These are phyloP conservation scores for Rhinopomastus cyanomelas DNA, from an alignment of 2,113 vertebrate species.

Conservation along the genomic window DNA sequence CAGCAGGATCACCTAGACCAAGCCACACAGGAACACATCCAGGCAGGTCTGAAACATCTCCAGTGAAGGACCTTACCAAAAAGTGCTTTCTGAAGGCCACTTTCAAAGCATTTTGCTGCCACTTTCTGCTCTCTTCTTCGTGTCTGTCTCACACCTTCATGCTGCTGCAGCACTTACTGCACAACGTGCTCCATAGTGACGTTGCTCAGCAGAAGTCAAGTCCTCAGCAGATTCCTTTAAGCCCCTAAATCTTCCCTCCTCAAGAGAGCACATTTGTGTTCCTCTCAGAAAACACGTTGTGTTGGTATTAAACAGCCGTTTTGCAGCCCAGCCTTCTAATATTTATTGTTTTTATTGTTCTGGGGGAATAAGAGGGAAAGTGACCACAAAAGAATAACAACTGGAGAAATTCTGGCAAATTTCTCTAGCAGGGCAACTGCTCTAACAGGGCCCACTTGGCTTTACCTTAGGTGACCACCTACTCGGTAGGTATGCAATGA, in stretches of 20 bases:
- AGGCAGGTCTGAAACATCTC: too few relatives aligned
- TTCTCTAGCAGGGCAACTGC: neutral
- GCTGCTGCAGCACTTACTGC: neutral
- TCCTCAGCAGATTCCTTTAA: neutral
- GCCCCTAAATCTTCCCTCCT: neutral
- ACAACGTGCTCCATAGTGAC: fast-evolving
- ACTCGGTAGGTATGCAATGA: conserved; percentile 67
- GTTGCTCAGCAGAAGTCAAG: neutral
- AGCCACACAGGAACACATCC: too few relatives aligned
- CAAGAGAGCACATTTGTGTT: neutral
- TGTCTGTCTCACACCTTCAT: neutral
- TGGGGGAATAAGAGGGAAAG: neutral
- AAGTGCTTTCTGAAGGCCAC: neutral
- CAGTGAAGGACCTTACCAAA: neutral
- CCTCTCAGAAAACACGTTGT: neutral
- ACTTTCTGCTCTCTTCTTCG: neutral
- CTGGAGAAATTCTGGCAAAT: neutral
- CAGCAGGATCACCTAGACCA: too few relatives aligned
- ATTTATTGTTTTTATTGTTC: neutral
- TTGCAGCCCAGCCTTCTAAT: neutral
- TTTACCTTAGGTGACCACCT: conserved; percentile 70
- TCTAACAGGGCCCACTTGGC: neutral
- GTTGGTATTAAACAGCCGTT: neutral
- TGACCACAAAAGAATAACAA: neutral
- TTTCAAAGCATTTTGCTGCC: neutral